Conservation (phyloP, 2,113 vertebrate species). For the Neodontobutis hainanensis region DNA sequence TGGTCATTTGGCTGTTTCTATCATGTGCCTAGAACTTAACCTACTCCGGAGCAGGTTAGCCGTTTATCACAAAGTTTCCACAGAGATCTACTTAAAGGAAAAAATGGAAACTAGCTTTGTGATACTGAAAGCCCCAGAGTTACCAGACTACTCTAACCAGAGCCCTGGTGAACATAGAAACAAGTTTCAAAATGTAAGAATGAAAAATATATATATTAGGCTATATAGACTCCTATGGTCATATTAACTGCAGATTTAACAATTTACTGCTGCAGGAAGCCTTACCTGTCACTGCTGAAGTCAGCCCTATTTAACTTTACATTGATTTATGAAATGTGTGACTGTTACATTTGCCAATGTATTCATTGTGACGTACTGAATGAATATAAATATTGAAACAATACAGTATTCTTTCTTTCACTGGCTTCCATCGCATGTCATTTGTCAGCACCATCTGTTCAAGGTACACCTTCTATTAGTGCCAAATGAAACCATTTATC, state of each 20-base stretch:
- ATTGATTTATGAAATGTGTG: not conserved
- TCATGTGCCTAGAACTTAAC: too few species aligned
- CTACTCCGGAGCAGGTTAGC: too few species aligned
- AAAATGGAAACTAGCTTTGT: too few species aligned
- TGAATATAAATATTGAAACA: not conserved
- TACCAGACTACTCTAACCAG: too few species aligned
- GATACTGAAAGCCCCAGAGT: too few species aligned
- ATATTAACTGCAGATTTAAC: not conserved
- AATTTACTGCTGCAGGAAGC: not conserved
- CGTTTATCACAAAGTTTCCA: too few species aligned
- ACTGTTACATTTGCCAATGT: not conserved
- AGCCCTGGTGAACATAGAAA: not conserved
- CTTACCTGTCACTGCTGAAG: not conserved
- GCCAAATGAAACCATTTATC: slow-evolving; percentile 5
- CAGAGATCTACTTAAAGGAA: too few species aligned
- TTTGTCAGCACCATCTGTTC: not conserved
- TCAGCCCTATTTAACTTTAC: not conserved
- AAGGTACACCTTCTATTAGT: not conserved
- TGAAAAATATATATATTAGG: not conserved
- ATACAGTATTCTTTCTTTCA: not conserved
- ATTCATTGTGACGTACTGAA: too few species aligned
- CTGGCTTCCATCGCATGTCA: not conserved
- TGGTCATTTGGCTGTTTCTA: too few species aligned
- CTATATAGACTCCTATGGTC: too few species aligned
- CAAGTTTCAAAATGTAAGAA: not conserved